Base-by-base conservation (phyloP, 2,888 invertebrate species). In the Ischnura elegans region DNA sequence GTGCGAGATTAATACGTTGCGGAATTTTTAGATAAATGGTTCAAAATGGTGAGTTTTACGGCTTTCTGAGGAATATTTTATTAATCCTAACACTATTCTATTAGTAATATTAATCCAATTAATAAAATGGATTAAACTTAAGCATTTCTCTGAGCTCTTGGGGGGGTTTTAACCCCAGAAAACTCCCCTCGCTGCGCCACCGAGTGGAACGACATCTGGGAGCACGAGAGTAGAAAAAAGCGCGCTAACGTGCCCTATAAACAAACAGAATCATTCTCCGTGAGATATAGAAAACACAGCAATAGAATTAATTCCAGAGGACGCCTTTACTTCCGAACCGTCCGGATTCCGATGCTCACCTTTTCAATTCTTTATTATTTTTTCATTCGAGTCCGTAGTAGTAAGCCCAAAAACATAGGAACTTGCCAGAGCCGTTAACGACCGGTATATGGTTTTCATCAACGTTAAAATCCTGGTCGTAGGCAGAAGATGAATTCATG, bases 171-270 rank as follows among this genome's bases (percentile, higher is more conserved):
- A n/a, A n/a, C n/a, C n/a, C n/a, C n/a, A n/a, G n/a, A n/a, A n/a
- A n/a, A n/a, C n/a, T n/a, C n/a, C n/a, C n/a, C n/a, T n/a, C n/a
- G n/a, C n/a, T n/a, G n/a, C n/a, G n/a, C n/a, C n/a, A n/a, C n/a
- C n/a, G 45, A 90, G 55, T 66, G 43, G 61, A 90, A 90, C 61
- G 42, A 90, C 43, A 61, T 66, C 76, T 29, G 2, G 76, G 76
- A 10, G 76, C 76, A 76, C 76, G 36, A 25, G 76, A 76, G 36
- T 76, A 76, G 76, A 76, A 76, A 76, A 76, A 36, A 36, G 76
- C 36, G 36, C 25, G 10, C 76, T 13, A 36, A 76, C 76, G 36
- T 76, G 76, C 13, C 36, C 36, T n/a, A n/a, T n/a, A n/a, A 36
- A 36, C 76, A 76, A 76, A 76, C 76, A 76, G 36, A 51, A 36